phyloP scores from a whole-genome alignment of 1,140 invertebrate genomes.

The Eulimnadia texana region DNA sequence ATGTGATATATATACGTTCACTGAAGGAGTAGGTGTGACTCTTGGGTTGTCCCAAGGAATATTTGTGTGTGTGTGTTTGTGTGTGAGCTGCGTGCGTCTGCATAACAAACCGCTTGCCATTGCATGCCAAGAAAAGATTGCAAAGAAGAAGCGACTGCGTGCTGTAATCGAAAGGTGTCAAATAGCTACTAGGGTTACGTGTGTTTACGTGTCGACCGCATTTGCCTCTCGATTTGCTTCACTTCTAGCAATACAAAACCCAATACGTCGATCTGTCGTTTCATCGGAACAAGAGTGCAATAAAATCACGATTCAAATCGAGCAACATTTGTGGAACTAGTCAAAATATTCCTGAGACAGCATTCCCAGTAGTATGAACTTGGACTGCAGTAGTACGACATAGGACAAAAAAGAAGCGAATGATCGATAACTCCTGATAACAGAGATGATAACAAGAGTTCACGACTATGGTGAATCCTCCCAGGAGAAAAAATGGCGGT shows the following conservation, averaged over 20 bases:
- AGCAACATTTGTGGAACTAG: no score
- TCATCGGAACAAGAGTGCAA: no score
- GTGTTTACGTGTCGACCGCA: not conserved
- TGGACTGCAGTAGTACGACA: no score
- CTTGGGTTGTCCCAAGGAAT: not conserved
- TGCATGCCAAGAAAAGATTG: not conserved
- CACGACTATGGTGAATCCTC: no score
- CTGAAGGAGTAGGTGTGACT: no score
- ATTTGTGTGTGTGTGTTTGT: not conserved
- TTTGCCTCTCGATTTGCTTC: not conserved
- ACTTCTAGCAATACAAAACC: not conserved
- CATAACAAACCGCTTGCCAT: not conserved
- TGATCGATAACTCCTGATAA: no score
- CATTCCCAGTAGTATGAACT: no score
- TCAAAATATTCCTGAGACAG: no score
- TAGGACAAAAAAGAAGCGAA: no score
- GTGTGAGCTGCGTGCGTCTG: not conserved
- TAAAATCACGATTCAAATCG: not conserved
- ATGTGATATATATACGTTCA: no score
- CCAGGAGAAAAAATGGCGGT: not conserved
- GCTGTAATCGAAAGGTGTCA: not conserved
- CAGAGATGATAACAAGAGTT: no score
- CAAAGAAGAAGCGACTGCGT: not conserved
- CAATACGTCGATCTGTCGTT: no score
- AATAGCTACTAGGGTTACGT: not conserved